A percentile compares a stretch with the other conserved stretches of the same genome.
These are phyloP conservation scores for Falcaria lacertinaria DNA, from an alignment of 2,888 invertebrate species.

Conservation along the genomic window DNA sequence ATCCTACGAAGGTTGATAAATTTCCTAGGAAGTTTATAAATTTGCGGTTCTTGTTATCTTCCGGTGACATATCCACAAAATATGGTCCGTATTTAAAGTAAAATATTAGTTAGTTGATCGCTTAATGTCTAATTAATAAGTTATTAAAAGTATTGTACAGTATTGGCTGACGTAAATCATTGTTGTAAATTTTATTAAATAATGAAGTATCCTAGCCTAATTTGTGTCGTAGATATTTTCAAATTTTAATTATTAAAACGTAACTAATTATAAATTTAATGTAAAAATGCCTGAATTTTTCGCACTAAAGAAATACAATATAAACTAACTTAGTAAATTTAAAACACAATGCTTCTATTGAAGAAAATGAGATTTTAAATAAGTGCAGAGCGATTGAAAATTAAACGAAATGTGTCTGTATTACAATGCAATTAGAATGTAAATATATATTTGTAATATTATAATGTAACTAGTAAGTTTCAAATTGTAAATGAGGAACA, in stretches of 20 bases:
- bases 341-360: constrained; percentile 16
- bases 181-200: background rate
- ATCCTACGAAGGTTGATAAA: too few species aligned
- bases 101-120: too few species aligned
- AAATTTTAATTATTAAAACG: background rate
- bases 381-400: constrained; percentile 5
- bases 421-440: constrained; percentile 24
- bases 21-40: too few species aligned
- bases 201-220: background rate
- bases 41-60: too few species aligned
- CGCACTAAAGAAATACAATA: constrained; percentile 1
- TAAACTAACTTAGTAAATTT: background rate
- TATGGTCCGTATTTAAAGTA: too few species aligned
- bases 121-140: too few species aligned
- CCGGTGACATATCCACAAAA: too few species aligned
- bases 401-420: constrained; percentile 14
- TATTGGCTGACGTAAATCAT: background rate
- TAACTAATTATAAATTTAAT: constrained; percentile 5
- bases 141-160: too few species aligned
- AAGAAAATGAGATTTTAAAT: constrained; percentile 29
- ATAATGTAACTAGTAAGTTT: constrained; percentile 30
- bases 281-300: background rate
- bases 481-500: constrained; percentile 72
- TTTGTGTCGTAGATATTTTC: background rate
- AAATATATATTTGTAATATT: constrained; percentile 26